Conservation (phyloP, 2,113 vertebrate genomes). For the Cryptomyrus ogoouensis region DNA sequence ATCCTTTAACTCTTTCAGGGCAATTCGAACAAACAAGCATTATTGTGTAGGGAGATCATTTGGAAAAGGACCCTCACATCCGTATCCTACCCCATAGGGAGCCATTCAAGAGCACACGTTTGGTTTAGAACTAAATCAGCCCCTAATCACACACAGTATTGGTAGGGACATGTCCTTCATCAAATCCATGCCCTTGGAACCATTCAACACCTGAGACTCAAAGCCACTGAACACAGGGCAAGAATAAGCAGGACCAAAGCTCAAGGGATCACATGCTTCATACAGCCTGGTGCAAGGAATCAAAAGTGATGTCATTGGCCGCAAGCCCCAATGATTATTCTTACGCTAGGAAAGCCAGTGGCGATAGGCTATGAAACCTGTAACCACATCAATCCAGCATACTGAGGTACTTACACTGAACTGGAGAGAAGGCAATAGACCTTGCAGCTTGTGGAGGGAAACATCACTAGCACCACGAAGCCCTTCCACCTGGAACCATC, state of each 20-base stretch:
- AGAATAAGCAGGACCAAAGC: neutral
- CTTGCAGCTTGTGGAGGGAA: neutral
- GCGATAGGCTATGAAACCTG: neutral
- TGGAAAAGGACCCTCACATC: neutral
- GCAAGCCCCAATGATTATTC: neutral
- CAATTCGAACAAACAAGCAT: neutral
- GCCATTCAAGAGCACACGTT: neutral
- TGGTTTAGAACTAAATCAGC: neutral
- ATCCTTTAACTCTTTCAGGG: neutral
- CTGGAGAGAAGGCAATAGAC: neutral
- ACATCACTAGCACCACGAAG: neutral
- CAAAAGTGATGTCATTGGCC: neutral
- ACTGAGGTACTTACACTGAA: neutral
- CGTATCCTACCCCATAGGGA: neutral
- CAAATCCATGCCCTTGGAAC: neutral
- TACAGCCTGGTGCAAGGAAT: neutral
- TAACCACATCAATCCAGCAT: neutral
- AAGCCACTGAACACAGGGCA: neutral
- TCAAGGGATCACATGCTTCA: neutral
- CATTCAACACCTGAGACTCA: neutral
- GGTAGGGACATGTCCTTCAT: neutral
- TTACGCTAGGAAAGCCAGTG: neutral
- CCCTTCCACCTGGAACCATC: neutral
- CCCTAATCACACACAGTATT: neutral
- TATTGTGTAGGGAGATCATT: neutral